These are phyloP conservation scores for Sphenodon punctatus DNA, from an alignment of 2,797 vertebrate species.

Conservation along the genomic window DNA sequence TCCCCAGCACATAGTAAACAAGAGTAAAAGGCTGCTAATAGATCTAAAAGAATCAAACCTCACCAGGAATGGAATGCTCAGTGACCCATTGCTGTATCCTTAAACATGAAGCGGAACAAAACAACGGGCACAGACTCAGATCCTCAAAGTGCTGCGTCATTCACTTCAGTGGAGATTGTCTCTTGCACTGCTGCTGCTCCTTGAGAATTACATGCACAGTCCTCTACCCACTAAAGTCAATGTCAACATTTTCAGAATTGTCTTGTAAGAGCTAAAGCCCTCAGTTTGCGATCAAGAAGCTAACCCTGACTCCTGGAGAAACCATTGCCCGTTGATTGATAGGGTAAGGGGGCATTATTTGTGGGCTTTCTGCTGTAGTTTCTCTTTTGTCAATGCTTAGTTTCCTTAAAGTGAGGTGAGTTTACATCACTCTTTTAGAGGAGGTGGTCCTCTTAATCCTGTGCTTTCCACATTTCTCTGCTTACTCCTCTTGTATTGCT, in stretches of 20 bases:
- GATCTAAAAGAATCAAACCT: not conserved
- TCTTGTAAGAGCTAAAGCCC: too few relatives aligned
- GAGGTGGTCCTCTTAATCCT: not conserved
- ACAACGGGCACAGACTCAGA: too few relatives aligned
- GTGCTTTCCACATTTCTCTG: not conserved
- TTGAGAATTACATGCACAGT: too few relatives aligned
- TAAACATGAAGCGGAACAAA: too few relatives aligned
- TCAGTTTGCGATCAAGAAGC: too few relatives aligned
- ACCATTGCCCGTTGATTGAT: too few relatives aligned
- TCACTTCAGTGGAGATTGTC: too few relatives aligned
- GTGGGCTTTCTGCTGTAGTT: not conserved
- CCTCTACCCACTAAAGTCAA: too few relatives aligned
- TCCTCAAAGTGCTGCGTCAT: too few relatives aligned
- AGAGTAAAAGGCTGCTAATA: not conserved
- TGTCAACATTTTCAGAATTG: too few relatives aligned
- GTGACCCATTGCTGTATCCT: rapidly evolving
- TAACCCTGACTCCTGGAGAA: too few relatives aligned
- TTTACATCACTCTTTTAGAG: not conserved
- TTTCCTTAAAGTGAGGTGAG: not conserved
- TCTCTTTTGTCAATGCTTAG: not conserved
- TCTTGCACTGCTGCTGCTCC: too few relatives aligned
- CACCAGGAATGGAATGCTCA: not conserved
- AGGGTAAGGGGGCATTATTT: not conserved
- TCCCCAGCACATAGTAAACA: not conserved
- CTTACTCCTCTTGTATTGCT: not conserved